A percentile compares a stretch with the other conserved stretches of the same genome.
phyloP scores from a whole-genome alignment of 2,797 vertebrate genomes.

The Lerista edwardsae region DNA sequence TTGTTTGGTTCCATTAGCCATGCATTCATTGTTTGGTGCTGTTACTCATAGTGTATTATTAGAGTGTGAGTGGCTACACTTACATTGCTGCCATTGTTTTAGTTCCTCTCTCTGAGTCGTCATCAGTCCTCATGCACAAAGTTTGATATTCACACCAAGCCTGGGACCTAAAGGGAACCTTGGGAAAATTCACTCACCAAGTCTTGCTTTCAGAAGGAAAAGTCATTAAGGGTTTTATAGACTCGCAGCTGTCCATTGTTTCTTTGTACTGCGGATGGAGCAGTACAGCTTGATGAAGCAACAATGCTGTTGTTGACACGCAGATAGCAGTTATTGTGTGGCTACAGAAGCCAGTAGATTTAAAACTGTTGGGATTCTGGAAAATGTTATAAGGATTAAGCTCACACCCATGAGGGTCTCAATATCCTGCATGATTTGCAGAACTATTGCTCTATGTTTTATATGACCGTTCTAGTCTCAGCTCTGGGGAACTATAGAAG shows the following conservation, averaged over 20 bases:
- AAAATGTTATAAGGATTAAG: slow-evolving; percentile 30
- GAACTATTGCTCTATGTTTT: not conserved
- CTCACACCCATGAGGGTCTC: not conserved
- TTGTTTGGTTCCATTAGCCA: too few relatives aligned
- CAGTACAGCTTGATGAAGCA: slow-evolving; percentile 22
- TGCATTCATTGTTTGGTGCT: too few relatives aligned
- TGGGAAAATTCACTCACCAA: not conserved
- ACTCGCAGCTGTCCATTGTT: slow-evolving; percentile 19
- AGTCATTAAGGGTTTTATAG: slow-evolving; percentile 29
- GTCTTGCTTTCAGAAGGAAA: slow-evolving; percentile 29
- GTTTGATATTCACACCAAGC: slow-evolving; percentile 11
- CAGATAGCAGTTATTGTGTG: slow-evolving; percentile 16
- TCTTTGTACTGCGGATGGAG: slow-evolving; percentile 25
- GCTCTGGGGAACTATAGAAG: not conserved
- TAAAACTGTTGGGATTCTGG: slow-evolving; percentile 40
- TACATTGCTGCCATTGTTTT: not conserved
- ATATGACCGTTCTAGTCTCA: not conserved
- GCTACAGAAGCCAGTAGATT: slow-evolving; percentile 44
- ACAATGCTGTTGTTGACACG: slow-evolving; percentile 48
- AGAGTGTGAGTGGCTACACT: not conserved
- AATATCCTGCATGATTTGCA: slow-evolving; percentile 5
- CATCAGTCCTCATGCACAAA: not conserved
- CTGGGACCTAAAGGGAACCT: slow-evolving; percentile 2
- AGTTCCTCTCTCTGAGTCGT: not conserved
- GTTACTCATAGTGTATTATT: too few relatives aligned